phyloP scores from a whole-genome alignment of 2,797 vertebrate species.

The Kryptolebias ocellatus region DNA sequence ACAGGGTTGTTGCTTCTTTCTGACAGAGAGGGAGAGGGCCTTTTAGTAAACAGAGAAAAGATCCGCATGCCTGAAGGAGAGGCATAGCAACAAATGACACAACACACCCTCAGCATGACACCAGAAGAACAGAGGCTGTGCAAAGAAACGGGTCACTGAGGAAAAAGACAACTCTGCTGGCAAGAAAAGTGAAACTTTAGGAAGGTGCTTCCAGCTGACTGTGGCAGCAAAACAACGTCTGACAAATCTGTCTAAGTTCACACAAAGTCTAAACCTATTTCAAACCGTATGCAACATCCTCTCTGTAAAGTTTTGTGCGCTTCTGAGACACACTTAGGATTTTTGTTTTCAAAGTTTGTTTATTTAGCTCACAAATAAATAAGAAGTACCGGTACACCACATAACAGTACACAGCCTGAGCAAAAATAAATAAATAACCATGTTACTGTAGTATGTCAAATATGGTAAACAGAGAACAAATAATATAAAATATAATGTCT shows the following conservation, averaged over 20 bases:
- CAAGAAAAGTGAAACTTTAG: slow-evolving; percentile 25
- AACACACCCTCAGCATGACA: slow-evolving; percentile 67
- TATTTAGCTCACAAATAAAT: slow-evolving; percentile 27
- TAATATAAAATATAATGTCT: too few species aligned
- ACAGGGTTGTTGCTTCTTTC: slow-evolving; percentile 48
- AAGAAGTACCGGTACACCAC: slow-evolving; percentile 8
- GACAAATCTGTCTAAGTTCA: slow-evolving; percentile 27
- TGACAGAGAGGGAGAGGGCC: slow-evolving; percentile 51
- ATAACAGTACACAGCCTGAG: background rate
- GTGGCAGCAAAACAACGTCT: slow-evolving; percentile 30
- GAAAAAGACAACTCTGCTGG: slow-evolving; percentile 13
- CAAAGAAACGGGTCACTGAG: slow-evolving; percentile 50
- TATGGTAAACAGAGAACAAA: too few species aligned
- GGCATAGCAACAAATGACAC: slow-evolving; percentile 78
- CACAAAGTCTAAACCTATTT: slow-evolving; percentile 13
- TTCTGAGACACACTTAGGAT: slow-evolving; percentile 12
- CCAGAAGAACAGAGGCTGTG: slow-evolving; percentile 52
- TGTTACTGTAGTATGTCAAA: too few species aligned
- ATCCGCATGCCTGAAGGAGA: slow-evolving; percentile 68
- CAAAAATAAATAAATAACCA: too few species aligned
- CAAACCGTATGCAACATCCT: slow-evolving; percentile 1
- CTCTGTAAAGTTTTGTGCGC: slow-evolving; percentile 14
- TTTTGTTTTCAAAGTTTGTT: slow-evolving; percentile 17
- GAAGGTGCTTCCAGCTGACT: slow-evolving; percentile 39
- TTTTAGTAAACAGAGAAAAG: slow-evolving; percentile 51